phyloP scores from a whole-genome alignment of 2,113 vertebrate species.

The Vimba vimba region DNA sequence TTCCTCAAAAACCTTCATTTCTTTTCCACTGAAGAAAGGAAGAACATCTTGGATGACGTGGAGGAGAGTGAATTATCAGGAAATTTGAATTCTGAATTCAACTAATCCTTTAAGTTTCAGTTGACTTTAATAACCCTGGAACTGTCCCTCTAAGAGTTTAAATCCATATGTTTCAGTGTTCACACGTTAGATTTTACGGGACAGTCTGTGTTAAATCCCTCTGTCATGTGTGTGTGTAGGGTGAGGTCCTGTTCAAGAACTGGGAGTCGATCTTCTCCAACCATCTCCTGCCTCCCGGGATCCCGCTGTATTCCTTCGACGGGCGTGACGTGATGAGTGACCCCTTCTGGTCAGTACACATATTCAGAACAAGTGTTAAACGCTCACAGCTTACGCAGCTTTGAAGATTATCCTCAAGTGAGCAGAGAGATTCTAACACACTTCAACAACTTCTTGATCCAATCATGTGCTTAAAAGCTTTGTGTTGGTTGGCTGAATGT shows the following conservation, averaged over 20 bases:
- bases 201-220: background rate
- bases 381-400: background rate
- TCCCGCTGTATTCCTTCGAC: conserved; percentile 96
- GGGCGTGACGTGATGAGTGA: conserved; percentile 89
- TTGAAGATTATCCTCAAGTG: too few relatives aligned
- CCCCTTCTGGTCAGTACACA: conserved; percentile 86
- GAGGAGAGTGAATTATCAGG: too few relatives aligned
- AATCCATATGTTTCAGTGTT: too few relatives aligned
- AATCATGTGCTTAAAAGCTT: background rate
- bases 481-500: too few relatives aligned
- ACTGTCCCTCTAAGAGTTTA: too few relatives aligned
- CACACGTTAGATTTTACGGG: too few relatives aligned
- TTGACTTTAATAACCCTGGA: too few relatives aligned
- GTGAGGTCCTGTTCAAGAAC: conserved; percentile 88
- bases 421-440: background rate
- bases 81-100: too few relatives aligned
- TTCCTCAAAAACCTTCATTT: too few relatives aligned
- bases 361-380: background rate
- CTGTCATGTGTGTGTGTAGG: conserved; percentile 69
- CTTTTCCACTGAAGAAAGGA: too few relatives aligned
- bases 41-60: too few relatives aligned
- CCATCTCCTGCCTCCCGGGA: conserved; percentile 74
- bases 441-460: background rate
- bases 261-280: conserved; percentile 90
- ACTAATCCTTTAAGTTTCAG: too few relatives aligned